A percentile compares a stretch with the other conserved stretches of the same genome.
Conservation (phyloP, 2,888 invertebrate species). For the Liopterus haemorrhoidalis region DNA sequence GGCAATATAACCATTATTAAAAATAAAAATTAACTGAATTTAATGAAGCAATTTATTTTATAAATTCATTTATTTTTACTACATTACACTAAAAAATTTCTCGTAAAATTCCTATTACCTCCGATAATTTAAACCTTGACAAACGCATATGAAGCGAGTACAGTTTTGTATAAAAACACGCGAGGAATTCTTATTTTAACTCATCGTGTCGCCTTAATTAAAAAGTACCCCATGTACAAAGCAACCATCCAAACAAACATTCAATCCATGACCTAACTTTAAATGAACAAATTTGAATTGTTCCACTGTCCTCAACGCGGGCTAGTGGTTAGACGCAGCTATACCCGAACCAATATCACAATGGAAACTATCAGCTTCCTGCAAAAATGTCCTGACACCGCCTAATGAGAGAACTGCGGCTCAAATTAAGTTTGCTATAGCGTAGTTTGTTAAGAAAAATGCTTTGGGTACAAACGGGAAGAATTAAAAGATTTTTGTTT, state of each 20-base stretch:
- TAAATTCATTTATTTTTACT: no score
- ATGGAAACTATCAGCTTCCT: conserved; percentile 17
- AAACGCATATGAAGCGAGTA: no score
- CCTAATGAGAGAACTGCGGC: conserved; percentile 10
- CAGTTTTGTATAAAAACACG: conserved; percentile 19
- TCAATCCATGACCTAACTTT: not conserved
- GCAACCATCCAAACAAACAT: conserved; percentile 8
- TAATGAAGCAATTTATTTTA: no score
- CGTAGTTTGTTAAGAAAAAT: no score
- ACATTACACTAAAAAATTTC: no score
- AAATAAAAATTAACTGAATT: no score
- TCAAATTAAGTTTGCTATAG: not conserved
- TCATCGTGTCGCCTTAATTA: conserved; percentile 25
- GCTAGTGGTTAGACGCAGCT: conserved; percentile 23
- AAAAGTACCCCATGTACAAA: conserved; percentile 22
- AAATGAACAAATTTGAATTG: conserved; percentile 1
- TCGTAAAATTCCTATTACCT: no score
- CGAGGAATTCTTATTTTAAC: conserved; percentile 25
- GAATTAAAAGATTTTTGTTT: no score
- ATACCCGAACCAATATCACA: conserved; percentile 16
- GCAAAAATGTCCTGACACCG: conserved; percentile 15
- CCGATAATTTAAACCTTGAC: no score
- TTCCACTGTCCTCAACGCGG: conserved; percentile 9
- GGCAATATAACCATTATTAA: no score
- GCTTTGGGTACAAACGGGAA: no score